Conservation (phyloP, 2,888 invertebrate genomes). For the Sisyra terminalis region DNA sequence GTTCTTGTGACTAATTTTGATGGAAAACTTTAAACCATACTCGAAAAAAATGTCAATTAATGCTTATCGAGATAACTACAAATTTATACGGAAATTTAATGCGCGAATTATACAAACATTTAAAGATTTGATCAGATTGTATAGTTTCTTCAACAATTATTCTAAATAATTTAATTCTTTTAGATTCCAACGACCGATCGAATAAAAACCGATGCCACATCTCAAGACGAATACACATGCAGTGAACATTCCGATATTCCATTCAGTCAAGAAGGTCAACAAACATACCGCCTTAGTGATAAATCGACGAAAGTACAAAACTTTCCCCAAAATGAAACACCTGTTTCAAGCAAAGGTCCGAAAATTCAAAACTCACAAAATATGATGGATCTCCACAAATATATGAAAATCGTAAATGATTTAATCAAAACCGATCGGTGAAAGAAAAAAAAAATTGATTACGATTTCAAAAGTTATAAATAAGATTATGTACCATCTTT, state of each 20-base stretch:
- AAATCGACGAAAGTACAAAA: neutral
- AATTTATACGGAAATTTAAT: neutral
- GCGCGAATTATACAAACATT: neutral
- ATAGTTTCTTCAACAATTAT: neutral
- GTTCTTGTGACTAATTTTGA: too few species aligned
- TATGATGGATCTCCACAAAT: conserved; percentile 29
- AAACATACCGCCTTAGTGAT: conserved; percentile 8
- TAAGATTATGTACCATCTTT: too few species aligned
- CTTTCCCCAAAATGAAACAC: conserved; percentile 19
- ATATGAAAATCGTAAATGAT: conserved; percentile 28
- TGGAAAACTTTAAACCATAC: too few species aligned
- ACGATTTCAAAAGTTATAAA: too few species aligned
- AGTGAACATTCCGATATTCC: conserved; percentile 13
- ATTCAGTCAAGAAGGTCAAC: conserved; percentile 12
- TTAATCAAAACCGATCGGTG: too few species aligned
- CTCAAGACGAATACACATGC: conserved; percentile 8
- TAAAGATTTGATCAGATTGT: neutral
- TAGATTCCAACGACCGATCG: conserved; percentile 7
- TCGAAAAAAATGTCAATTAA: too few species aligned
- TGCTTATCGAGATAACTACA: too few species aligned
- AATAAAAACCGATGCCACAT: neutral
- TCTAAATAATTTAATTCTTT: neutral
- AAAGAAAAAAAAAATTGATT: too few species aligned
- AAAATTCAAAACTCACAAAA: conserved; percentile 16
- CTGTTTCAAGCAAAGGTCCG: conserved; percentile 17